A percentile compares a stretch with the other conserved stretches of the same genome.
Evolutionary conservation across 2,888 invertebrate genomes (phyloP).

Genomic region (Orthonevra nobilis): DNA sequence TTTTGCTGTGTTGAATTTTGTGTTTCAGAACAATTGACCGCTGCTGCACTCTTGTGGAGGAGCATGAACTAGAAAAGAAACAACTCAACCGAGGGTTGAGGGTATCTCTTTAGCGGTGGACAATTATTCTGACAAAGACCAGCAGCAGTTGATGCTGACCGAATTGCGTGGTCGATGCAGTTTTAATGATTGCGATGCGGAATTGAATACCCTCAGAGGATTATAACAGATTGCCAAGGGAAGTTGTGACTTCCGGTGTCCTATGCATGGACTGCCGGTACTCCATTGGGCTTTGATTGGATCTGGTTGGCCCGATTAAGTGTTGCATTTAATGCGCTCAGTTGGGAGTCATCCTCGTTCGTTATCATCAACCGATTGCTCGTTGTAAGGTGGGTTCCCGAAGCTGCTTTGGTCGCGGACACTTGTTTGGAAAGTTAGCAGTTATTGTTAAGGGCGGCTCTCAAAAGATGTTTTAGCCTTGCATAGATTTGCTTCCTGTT

Average conservation of each 20-base stretch:
- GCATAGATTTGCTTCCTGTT: no score
- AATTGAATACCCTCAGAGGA: conserved; percentile 66
- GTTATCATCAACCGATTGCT: no score
- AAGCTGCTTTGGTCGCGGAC: no score
- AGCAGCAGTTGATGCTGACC: background rate
- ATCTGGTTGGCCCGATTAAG: conserved; percentile 55
- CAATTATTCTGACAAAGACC: conserved; percentile 33
- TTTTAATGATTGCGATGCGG: conserved; percentile 66
- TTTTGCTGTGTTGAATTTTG: no score
- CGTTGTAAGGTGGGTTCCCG: no score
- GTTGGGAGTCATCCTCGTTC: conserved; percentile 31
- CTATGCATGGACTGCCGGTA: conserved; percentile 5
- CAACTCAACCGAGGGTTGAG: background rate
- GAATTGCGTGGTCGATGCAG: conserved; percentile 48
- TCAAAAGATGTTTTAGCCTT: no score
- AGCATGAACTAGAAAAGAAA: no score
- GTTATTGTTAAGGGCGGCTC: no score
- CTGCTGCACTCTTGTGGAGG: conserved; percentile 9
- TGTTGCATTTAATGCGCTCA: conserved; percentile 57
- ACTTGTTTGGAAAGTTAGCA: no score
- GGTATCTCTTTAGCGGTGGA: conserved; percentile 3
- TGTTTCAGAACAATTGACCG: conserved; percentile 64
- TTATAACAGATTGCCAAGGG: conserved; percentile 53
- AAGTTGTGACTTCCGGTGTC: conserved; percentile 63
- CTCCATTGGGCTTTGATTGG: conserved; percentile 39